These are phyloP conservation scores for Sebastes schlegelii DNA, from an alignment of 2,113 vertebrate species.

Conservation along the genomic window DNA sequence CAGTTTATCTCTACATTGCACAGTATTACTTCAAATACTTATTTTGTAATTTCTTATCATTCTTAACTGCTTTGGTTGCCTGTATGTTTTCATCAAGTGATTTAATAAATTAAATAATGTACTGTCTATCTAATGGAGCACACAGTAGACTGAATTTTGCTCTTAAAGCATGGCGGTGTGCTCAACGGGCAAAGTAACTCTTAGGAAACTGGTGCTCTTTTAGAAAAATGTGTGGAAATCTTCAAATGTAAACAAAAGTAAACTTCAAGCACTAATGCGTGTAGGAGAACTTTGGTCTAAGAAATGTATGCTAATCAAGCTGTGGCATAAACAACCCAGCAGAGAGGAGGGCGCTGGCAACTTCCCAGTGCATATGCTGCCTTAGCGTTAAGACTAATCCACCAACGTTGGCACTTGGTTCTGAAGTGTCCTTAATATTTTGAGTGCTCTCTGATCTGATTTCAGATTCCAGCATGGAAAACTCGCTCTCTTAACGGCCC, in stretches of 20 bases:
- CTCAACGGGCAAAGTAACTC: neutral
- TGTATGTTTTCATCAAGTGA: neutral
- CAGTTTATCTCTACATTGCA: neutral
- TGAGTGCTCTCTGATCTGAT: slow-evolving; percentile 32
- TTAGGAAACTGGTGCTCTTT: neutral
- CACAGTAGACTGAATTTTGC: neutral
- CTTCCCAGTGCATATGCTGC: slow-evolving; percentile 6
- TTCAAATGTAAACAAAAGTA: slow-evolving; percentile 16
- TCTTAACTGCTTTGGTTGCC: neutral
- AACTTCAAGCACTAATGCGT: slow-evolving; percentile 2
- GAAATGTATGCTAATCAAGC: slow-evolving; percentile 13
- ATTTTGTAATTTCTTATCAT: neutral
- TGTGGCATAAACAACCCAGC: slow-evolving; percentile 11
- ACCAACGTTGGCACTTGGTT: neutral
- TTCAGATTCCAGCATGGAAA: slow-evolving; percentile 19
- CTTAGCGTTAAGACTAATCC: slow-evolving; percentile 29
- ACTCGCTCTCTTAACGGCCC: neutral
- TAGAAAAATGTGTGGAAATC: neutral
- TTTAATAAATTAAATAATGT: neutral
- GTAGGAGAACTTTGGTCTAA: neutral
- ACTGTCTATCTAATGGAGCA: neutral
- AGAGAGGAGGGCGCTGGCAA: neutral
- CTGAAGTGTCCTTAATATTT: slow-evolving; percentile 36
- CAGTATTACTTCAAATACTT: neutral
- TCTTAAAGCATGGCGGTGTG: neutral